Evolutionary conservation across 2,888 invertebrate species (phyloP).

Genomic region (Brassicogethes aeneus): DNA sequence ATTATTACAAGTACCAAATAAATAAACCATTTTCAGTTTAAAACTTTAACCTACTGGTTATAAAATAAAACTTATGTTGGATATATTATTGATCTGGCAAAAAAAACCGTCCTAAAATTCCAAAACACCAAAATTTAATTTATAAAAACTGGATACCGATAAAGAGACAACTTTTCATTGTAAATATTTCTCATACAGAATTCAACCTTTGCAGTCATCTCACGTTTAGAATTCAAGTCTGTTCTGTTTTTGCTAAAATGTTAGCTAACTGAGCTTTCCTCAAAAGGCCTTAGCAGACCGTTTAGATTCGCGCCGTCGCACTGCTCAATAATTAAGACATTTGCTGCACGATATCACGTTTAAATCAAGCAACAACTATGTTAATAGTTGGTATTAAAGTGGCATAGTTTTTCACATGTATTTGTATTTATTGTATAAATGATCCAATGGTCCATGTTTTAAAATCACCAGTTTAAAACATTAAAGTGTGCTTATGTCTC

Average conservation of each 20-base stretch:
- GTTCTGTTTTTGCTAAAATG: slow-evolving; percentile 32
- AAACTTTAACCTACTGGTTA: too few species aligned
- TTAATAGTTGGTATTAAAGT: slow-evolving; percentile 37
- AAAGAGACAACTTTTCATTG: slow-evolving; percentile 33
- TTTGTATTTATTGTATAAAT: slow-evolving; percentile 27
- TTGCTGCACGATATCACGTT: slow-evolving; percentile 41
- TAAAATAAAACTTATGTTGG: neutral
- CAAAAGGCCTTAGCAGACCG: slow-evolving; percentile 41
- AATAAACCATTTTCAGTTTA: too few species aligned
- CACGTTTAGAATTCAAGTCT: slow-evolving; percentile 35
- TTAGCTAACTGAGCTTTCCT: slow-evolving; percentile 36
- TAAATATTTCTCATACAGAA: slow-evolving; percentile 39
- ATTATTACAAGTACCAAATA: too few species aligned
- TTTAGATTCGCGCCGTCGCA: slow-evolving; percentile 41
- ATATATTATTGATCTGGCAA: slow-evolving; percentile 3
- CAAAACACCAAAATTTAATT: slow-evolving; percentile 34
- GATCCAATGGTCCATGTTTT: slow-evolving; percentile 10
- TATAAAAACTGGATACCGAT: slow-evolving; percentile 32
- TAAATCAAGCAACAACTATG: slow-evolving; percentile 42
- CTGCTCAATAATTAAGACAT: slow-evolving; percentile 42
- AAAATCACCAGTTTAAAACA: slow-evolving; percentile 17
- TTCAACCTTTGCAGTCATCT: slow-evolving; percentile 31
- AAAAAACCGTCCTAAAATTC: slow-evolving; percentile 31
- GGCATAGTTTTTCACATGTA: slow-evolving; percentile 34
- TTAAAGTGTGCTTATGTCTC: slow-evolving; percentile 33